Evolutionary conservation across 2,797 vertebrate species (phyloP).

Genomic region (Darevskia nairensis): DNA sequence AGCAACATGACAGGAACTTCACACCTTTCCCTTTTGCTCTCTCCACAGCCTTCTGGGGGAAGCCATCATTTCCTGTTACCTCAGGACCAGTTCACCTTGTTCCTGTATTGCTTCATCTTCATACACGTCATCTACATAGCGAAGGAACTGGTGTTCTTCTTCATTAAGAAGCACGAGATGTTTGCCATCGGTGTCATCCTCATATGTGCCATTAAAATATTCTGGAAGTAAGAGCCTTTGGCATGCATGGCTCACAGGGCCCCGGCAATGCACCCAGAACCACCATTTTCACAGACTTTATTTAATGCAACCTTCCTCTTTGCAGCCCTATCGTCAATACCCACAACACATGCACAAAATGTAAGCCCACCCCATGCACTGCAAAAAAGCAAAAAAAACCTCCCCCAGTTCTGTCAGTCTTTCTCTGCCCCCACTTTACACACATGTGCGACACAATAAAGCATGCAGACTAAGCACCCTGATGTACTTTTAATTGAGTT

Average conservation of each 20-base stretch:
- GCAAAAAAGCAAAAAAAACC: neutral
- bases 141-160: slow-evolving; percentile 69
- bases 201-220: slow-evolving; percentile 66
- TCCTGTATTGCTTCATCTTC: slow-evolving; percentile 70
- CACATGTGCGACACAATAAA: slow-evolving; percentile 5
- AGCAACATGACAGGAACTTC: neutral
- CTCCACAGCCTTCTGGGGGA: slow-evolving; percentile 56
- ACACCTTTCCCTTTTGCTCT: neutral
- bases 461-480: neutral
- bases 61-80: slow-evolving; percentile 62
- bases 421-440: neutral
- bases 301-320: neutral
- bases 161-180: slow-evolving; percentile 68
- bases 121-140: slow-evolving; percentile 56
- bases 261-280: neutral
- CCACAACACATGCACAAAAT: neutral
- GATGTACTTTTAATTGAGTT: neutral
- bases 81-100: slow-evolving; percentile 67
- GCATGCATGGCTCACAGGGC: neutral
- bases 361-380: neutral
- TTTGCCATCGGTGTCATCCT: slow-evolving; percentile 59
- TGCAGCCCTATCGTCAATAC: neutral
- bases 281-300: neutral
- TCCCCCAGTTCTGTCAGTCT: neutral
- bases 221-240: slow-evolving; percentile 61